Evolutionary conservation across 1,140 invertebrate genomes (phyloP), one percentile per base, ranked within the genome.

Genomic region (Lasaia peninsularis): DNA sequence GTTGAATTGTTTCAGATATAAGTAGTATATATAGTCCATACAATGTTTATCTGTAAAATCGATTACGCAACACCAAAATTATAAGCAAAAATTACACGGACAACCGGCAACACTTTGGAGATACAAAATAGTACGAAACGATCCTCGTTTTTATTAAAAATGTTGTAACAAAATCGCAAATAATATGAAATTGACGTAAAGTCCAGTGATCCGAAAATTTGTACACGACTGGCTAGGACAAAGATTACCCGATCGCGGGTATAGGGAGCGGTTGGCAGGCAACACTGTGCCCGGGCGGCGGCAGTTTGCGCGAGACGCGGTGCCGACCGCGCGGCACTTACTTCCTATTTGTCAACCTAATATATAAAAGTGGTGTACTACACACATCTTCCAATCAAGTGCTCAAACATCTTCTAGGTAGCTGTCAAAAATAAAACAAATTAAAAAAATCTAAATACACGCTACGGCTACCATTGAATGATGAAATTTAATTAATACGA

Each of bases 241-340:
- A 12, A 28, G 18, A 48, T 48, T 21, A 11, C 37, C 44, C 10
- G 14, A 51, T 31, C 28, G 24, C 10, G 14, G 31, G 18, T 32
- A 6, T 7, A 12, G 14, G 14, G 16, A n/a, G 8, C 9, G 20
- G 4, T 53, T 8, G 32, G n/a, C 31, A 50, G 48, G 78, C 70
- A 83, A 78, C 72, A 75, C 70, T 20, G 56, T 55, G 63, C 77
- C 78, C 81, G 81, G 81, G 78, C 77, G 73, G 73, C 75, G 81
- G 73, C 81, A 87, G 84, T 87, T 69, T 79, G 75, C 81, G 81
- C 84, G 79, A 82, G 72, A 64, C 73, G 75, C 73, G 74, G 75
- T 70, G 69, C 71, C 65, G 71, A 67, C 65, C 81, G 81, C 75
- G 67, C 67, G 72, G 60, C 63, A 63, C 63, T 58, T n/a, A 14